A percentile compares a stretch with the other conserved stretches of the same genome.
Evolutionary conservation across 2,888 invertebrate species (phyloP).

Genomic region (Lysandra bellargus): DNA sequence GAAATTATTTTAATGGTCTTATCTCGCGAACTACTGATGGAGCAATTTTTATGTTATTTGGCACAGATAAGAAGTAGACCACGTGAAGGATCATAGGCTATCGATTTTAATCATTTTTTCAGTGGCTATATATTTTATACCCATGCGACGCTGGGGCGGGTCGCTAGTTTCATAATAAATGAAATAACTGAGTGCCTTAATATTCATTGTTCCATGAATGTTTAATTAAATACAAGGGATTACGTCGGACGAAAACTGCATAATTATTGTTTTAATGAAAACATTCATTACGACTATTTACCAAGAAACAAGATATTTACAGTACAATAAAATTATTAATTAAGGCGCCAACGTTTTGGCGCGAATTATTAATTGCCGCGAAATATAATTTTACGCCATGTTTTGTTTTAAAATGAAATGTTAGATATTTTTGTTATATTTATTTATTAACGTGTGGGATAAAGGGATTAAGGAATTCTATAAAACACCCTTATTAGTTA

Average conservation of each 20-base stretch:
- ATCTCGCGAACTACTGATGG: too few species aligned
- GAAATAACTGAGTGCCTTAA: conserved; percentile 1
- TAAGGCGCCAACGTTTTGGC: neutral
- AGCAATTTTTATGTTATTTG: too few species aligned
- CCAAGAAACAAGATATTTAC: conserved; percentile 16
- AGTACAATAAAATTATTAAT: neutral
- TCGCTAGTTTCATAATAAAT: neutral
- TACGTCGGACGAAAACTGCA: neutral
- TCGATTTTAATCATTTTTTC: too few species aligned
- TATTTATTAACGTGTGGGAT: too few species aligned
- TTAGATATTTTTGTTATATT: too few species aligned
- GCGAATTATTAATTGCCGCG: neutral
- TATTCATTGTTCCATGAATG: conserved; percentile 11
- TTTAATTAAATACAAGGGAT: conserved; percentile 11
- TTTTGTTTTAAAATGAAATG: neutral
- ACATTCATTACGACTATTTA: neutral
- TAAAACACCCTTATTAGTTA: too few species aligned
- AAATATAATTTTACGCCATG: neutral
- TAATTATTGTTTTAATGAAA: neutral
- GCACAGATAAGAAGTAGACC: too few species aligned
- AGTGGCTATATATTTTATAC: too few species aligned
- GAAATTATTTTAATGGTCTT: too few species aligned
- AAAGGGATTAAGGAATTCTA: too few species aligned
- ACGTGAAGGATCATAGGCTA: too few species aligned
- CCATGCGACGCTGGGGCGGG: too few species aligned